Conservation (phyloP, 2,113 vertebrate genomes). For the Pipra filicauda region DNA sequence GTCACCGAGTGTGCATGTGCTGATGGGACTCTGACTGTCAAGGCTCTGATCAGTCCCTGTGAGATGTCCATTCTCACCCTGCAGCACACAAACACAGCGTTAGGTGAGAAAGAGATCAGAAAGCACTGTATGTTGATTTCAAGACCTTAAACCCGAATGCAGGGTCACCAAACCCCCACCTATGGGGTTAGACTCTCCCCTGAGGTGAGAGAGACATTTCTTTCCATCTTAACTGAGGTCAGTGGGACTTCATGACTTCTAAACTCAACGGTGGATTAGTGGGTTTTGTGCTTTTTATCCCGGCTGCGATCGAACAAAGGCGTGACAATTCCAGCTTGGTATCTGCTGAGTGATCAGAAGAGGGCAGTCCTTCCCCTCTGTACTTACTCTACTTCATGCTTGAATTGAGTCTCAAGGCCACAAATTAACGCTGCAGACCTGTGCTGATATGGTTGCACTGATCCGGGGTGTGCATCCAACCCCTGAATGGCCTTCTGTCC, state of each 20-base stretch:
- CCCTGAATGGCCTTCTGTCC: neutral
- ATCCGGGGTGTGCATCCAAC: fast-evolving
- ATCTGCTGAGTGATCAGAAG: neutral
- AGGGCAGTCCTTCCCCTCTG: neutral
- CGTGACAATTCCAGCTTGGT: fast-evolving
- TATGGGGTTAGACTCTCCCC: neutral
- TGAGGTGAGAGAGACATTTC: no score
- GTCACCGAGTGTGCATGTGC: fast-evolving
- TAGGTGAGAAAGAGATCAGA: neutral
- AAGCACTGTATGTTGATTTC: fast-evolving
- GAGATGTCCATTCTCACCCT: fast-evolving
- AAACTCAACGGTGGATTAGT: fast-evolving
- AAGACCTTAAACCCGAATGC: fast-evolving
- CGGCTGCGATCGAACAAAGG: fast-evolving
- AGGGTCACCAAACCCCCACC: neutral
- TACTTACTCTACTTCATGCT: fast-evolving
- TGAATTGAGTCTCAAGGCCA: fast-evolving
- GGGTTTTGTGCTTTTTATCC: fast-evolving
- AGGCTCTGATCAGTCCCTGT: neutral
- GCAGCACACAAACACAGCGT: fast-evolving
- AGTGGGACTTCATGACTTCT: fast-evolving
- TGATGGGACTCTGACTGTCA: neutral
- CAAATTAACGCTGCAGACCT: fast-evolving
- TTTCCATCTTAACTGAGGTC: fast-evolving
- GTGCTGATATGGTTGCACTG: fast-evolving